These are phyloP conservation scores for Dione juno DNA, from an alignment of 2,888 invertebrate species.

Conservation along the genomic window DNA sequence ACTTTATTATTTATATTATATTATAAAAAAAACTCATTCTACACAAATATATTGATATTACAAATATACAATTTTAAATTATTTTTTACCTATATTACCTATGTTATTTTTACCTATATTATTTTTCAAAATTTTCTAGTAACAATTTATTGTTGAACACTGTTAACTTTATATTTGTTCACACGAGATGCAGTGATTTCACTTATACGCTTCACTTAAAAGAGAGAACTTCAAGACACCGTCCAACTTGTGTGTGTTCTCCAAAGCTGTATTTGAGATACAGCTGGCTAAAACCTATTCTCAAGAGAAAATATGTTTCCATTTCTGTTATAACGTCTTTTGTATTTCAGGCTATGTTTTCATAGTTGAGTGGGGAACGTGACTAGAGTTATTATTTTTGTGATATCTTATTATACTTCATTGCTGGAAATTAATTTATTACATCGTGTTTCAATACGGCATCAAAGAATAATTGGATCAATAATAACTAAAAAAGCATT, in stretches of 20 bases:
- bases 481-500: too few relatives aligned
- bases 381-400: conserved; percentile 11
- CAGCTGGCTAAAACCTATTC: conserved; percentile 23
- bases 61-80: too few relatives aligned
- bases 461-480: too few relatives aligned
- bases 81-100: too few relatives aligned
- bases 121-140: background rate
- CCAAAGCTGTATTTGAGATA: conserved; percentile 5
- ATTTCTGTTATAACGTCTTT: conserved; percentile 24
- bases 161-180: conserved; percentile 2
- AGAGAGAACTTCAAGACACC: conserved; percentile 10
- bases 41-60: too few relatives aligned
- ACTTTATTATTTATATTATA: too few relatives aligned
- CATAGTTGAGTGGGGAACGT: conserved; percentile 24
- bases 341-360: conserved; percentile 17
- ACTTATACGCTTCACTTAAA: conserved; percentile 17
- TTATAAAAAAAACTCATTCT: too few relatives aligned
- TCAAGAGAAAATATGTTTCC: conserved; percentile 25
- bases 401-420: conserved; percentile 12
- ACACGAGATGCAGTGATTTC: background rate
- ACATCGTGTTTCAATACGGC: background rate
- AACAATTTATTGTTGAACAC: background rate
- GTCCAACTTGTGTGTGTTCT: conserved; percentile 15
- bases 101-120: too few relatives aligned
- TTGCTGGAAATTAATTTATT: conserved; percentile 1